Base-by-base conservation (phyloP, 2,888 invertebrate species). In the Ophioninae sp. region DNA sequence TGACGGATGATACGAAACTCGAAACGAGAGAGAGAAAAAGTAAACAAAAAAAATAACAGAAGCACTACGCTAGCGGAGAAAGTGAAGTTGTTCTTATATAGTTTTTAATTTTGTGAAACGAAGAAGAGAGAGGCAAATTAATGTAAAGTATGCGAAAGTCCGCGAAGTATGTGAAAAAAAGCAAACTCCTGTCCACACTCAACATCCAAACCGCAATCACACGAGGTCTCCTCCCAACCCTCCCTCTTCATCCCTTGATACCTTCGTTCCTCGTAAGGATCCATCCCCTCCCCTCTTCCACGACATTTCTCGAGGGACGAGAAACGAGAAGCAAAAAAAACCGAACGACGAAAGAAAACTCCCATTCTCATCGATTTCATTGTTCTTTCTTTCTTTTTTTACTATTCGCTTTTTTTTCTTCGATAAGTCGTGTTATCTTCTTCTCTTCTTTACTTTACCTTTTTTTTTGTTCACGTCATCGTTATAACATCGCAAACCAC, bases 71-170 rank as follows among this genome's bases (percentile, higher is more conserved):
- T 88, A 88, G 30, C 77, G 86, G 87, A 86, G 85, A 87, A 86
- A 84, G 88, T 81, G 85, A 85, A 89, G 87, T 89, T 30, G 30
- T 30, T 89, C 88, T 91, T 91, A 89, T 87, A 88, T 88, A 90
- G 89, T 87, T 90, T 89, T 88, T 87, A 89, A 91, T 88, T 85
- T 79, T 90, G 87, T 86, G 89, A 88, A 87, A 50, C 50, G 41
- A 17, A 17, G 17, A 50, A 17, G 17, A 61, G 81, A 84, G 85
- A 85, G 83, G 83, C 75, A 84, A 86, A 85, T 87, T 84, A 86
- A 86, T 88, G 88, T 88, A 88, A 87, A 50, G 83, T 87, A 87
- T 87, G 87, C 84, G 87, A 87, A 84, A 77, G 50, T 50, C 13
- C 85, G 85, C 79, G 87, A 86, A 86, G 88, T 87, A 88, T 87